A percentile compares a stretch with the other conserved stretches of the same genome.
phyloP scores from a whole-genome alignment of 2,113 vertebrate species.

The Gracilinanus agilis region DNA sequence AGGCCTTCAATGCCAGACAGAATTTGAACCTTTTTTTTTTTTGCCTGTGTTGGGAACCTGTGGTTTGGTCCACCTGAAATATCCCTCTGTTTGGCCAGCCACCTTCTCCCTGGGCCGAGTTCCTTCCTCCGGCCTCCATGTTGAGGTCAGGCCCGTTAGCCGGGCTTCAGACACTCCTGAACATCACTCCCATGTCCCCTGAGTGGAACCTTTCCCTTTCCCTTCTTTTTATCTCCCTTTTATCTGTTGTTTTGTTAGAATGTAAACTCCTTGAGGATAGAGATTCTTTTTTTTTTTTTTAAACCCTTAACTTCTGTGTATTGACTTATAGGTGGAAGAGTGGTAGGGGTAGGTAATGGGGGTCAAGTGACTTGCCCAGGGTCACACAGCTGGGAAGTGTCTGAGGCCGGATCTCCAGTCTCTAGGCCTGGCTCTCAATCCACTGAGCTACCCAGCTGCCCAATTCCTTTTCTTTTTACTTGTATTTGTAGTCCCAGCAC shows the following conservation, averaged over 20 bases:
- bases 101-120: background rate
- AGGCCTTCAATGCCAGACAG: background rate
- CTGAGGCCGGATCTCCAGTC: too few relatives aligned
- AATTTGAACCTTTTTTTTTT: background rate
- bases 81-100: background rate
- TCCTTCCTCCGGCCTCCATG: background rate
- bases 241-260: background rate
- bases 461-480: background rate
- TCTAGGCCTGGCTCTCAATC: too few relatives aligned
- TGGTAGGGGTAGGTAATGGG: too few relatives aligned
- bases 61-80: background rate
- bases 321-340: too few relatives aligned
- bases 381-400: too few relatives aligned
- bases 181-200: background rate
- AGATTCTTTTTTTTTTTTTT: too few relatives aligned
- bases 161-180: background rate
- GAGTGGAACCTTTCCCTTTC: background rate
- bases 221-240: background rate
- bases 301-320: too few relatives aligned
- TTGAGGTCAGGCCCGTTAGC: background rate
- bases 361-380: too few relatives aligned
- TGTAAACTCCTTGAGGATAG: background rate
- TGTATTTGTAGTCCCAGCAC: background rate
- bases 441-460: too few relatives aligned
- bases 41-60: background rate